A percentile compares a stretch with the other conserved stretches of the same genome.
Evolutionary conservation across 2,797 vertebrate genomes (phyloP).

Genomic region (Gambusia yucatana): DNA sequence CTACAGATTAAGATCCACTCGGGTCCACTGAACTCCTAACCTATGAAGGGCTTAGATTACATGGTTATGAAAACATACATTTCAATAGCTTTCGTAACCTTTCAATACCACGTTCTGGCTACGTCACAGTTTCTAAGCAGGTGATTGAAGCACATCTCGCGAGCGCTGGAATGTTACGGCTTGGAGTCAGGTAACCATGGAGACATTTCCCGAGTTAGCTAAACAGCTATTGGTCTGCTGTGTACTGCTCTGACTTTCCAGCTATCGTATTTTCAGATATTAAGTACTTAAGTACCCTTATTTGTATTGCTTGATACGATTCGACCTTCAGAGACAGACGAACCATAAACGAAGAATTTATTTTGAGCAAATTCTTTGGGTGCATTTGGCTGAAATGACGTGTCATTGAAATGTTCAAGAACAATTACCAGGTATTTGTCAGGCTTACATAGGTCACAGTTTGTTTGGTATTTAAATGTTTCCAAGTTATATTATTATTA

Average conservation of each 20-base stretch:
- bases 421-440: slow-evolving; percentile 77
- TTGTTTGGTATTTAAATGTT: background rate
- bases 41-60: background rate
- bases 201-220: slow-evolving; percentile 14
- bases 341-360: background rate
- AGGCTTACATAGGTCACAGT: too few relatives aligned
- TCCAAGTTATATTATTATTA: background rate
- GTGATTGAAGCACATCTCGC: background rate
- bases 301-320: background rate
- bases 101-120: background rate
- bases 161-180: background rate
- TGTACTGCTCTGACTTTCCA: background rate
- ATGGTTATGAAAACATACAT: background rate
- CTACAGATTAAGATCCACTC: background rate
- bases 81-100: background rate
- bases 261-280: background rate
- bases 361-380: background rate
- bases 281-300: background rate
- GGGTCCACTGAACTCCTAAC: background rate
- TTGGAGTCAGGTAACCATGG: slow-evolving; percentile 64
- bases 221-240: background rate
- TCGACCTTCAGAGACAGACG: background rate
- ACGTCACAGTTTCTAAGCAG: background rate
- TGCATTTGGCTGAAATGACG: background rate
- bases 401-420: slow-evolving; percentile 75